phyloP scores from a whole-genome alignment of 2,797 vertebrate genomes.

The Falco biarmicus region DNA sequence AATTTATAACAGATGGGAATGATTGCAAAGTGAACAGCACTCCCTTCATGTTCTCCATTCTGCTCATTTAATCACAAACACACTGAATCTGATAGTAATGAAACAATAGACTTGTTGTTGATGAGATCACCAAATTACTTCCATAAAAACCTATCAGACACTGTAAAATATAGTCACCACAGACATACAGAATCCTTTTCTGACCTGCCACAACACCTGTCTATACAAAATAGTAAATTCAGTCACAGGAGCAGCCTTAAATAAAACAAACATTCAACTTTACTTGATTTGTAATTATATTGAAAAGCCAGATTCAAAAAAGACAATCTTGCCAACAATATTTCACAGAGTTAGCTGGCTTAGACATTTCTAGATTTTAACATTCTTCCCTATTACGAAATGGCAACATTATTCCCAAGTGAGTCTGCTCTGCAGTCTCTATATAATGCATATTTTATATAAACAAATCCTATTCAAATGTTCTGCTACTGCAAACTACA shows the following conservation, averaged over 20 bases:
- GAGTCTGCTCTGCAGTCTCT: neutral
- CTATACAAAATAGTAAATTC: neutral
- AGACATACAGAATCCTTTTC: neutral
- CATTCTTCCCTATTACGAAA: neutral
- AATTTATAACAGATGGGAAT: constrained; percentile 79
- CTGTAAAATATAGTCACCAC: constrained; percentile 15
- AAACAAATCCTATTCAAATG: neutral
- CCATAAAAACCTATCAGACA: constrained; percentile 46
- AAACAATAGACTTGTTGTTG: constrained; percentile 71
- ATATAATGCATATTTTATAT: neutral
- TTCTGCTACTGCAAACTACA: neutral
- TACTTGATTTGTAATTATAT: neutral
- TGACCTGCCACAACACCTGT: neutral
- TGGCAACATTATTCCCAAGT: neutral
- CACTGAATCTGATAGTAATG: constrained; percentile 69
- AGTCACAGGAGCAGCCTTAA: neutral
- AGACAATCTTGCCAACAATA: neutral
- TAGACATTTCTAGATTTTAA: neutral
- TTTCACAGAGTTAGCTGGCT: neutral
- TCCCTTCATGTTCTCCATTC: constrained; percentile 69
- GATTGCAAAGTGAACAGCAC: constrained; percentile 69
- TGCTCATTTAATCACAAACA: constrained; percentile 76
- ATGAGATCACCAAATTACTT: constrained; percentile 70
- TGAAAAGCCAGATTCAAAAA: neutral
- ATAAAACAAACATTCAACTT: neutral